These are phyloP conservation scores for Drosophila niveifrons DNA, from an alignment of 2,888 invertebrate species.

Conservation along the genomic window DNA sequence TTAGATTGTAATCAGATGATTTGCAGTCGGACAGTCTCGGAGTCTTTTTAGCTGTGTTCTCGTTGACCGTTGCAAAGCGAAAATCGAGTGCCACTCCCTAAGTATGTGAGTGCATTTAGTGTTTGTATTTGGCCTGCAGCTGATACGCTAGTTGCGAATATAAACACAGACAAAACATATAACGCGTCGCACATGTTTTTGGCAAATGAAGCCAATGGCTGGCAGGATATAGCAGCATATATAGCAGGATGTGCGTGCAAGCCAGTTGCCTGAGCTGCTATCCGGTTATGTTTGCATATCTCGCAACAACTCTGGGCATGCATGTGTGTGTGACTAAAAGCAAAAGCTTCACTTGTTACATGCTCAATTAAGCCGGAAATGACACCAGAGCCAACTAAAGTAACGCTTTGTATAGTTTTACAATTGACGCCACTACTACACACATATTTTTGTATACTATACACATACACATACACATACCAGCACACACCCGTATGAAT, in stretches of 20 bases:
- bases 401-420: slow-evolving; percentile 73
- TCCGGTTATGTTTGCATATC: slow-evolving; percentile 59
- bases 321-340: slow-evolving; percentile 49
- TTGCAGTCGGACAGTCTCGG: slow-evolving; percentile 40
- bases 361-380: slow-evolving; percentile 79
- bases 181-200: slow-evolving; percentile 53
- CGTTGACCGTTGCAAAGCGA: slow-evolving; percentile 49
- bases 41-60: slow-evolving; percentile 41
- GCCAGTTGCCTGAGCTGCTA: slow-evolving; percentile 27
- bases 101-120: slow-evolving; percentile 17
- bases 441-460: neutral
- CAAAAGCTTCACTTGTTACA: slow-evolving; percentile 75
- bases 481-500: slow-evolving; percentile 1
- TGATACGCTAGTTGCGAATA: slow-evolving; percentile 55
- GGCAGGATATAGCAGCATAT: slow-evolving; percentile 23
- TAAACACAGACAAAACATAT: slow-evolving; percentile 65
- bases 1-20: slow-evolving; percentile 48
- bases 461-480: slow-evolving; percentile 8
- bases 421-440: slow-evolving; percentile 36
- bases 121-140: slow-evolving; percentile 41
- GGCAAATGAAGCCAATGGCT: slow-evolving; percentile 54
- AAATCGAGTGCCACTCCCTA: slow-evolving; percentile 13
- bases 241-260: slow-evolving; percentile 38
- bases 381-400: slow-evolving; percentile 76
- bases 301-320: slow-evolving; percentile 7